Conservation (phyloP, 2,888 invertebrate species). For the Acanthoscelides obtectus region DNA sequence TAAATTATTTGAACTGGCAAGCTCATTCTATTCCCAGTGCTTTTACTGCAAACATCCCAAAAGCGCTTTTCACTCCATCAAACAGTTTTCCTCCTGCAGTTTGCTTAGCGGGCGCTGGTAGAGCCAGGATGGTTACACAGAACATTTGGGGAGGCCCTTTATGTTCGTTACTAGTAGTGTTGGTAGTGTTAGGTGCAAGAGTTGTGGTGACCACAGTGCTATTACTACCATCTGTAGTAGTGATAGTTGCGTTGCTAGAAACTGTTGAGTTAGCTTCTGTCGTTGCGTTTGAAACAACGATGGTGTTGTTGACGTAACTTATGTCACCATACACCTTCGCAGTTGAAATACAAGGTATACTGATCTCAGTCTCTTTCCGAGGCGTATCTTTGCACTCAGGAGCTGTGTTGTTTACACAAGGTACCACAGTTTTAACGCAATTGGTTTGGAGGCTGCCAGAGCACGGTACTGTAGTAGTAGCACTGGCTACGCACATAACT, state of each 20-base stretch:
- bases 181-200: slow-evolving; percentile 10
- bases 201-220: slow-evolving; percentile 13
- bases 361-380: slow-evolving; percentile 29
- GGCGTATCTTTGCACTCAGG: slow-evolving; percentile 33
- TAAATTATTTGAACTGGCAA: neutral
- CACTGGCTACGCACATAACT: slow-evolving; percentile 42
- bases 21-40: slow-evolving; percentile 24
- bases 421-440: slow-evolving; percentile 38
- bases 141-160: slow-evolving; percentile 25
- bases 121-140: slow-evolving; percentile 36
- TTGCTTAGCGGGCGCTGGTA: slow-evolving; percentile 31
- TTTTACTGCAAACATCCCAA: slow-evolving; percentile 29
- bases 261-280: slow-evolving; percentile 13
- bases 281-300: slow-evolving; percentile 20
- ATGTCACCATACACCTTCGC: slow-evolving; percentile 33
- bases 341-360: slow-evolving; percentile 39
- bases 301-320: slow-evolving; percentile 31
- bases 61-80: slow-evolving; percentile 22
- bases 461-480: slow-evolving; percentile 38
- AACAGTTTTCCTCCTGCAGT: slow-evolving; percentile 31
- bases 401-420: slow-evolving; percentile 37
- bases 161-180: neutral
- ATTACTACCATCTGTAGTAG: slow-evolving; percentile 11
- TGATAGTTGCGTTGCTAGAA: slow-evolving; percentile 12
- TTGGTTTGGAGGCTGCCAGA: slow-evolving; percentile 30